A percentile compares a stretch with the other conserved stretches of the same genome.
Conservation (phyloP, 1,140 invertebrate genomes). For the Drosophila suzukii region DNA sequence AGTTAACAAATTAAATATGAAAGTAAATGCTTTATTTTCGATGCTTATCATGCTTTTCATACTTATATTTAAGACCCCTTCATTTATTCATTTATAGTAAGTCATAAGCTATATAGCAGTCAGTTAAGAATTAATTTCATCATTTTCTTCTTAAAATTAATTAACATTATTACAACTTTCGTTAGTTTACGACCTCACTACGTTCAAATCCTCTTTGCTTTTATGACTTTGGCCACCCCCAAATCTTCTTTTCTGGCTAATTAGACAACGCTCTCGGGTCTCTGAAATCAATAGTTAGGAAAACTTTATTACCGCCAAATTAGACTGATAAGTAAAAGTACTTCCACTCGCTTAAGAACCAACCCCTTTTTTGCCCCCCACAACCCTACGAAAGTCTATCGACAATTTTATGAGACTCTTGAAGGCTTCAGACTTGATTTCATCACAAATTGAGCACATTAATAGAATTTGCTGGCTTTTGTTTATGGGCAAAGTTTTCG, state of each 20-base stretch:
- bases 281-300: conserved; percentile 52
- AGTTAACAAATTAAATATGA: no score
- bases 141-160: conserved; percentile 18
- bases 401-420: conserved; percentile 40
- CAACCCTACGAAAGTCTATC: conserved; percentile 21
- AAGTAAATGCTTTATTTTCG: no score
- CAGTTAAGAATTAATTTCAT: conserved; percentile 15
- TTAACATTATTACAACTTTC: conserved; percentile 29
- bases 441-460: conserved; percentile 57
- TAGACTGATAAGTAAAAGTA: conserved; percentile 49
- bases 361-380: conserved; percentile 19
- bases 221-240: conserved; percentile 23
- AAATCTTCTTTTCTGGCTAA: conserved; percentile 51
- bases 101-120: neutral
- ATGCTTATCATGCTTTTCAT: no score
- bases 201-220: conserved; percentile 15
- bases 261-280: conserved; percentile 46
- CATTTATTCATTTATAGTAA: neutral
- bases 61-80: neutral
- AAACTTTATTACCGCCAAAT: conserved; percentile 64
- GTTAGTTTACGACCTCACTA: conserved; percentile 18
- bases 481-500: conserved; percentile 44
- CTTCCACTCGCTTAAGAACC: conserved; percentile 40
- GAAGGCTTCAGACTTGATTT: conserved; percentile 49
- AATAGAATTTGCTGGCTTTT: conserved; percentile 53